Base-by-base conservation (phyloP, 2,888 invertebrate species). In the Diarsia rubi region DNA sequence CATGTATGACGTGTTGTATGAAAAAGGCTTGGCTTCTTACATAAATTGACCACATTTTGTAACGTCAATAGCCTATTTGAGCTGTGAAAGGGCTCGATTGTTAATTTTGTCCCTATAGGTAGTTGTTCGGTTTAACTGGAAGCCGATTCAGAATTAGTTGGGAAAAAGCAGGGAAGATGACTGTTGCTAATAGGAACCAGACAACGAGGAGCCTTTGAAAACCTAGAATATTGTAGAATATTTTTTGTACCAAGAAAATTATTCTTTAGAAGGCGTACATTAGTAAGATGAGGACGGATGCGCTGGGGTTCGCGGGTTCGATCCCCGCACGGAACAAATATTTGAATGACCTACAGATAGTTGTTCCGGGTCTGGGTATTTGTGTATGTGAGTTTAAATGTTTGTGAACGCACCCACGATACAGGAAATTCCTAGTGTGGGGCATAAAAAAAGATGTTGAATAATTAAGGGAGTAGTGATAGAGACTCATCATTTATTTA, bases 31-130 rank as follows among this genome's bases (percentile, higher is more conserved):
- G 63, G 14, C 75, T 21, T 21, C 3, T 6, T 27, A 44, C 11
- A 57, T n/a, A 69, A 60, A 44, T 37, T 21, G 44, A 78, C 42
- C 59, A 24, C 59, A 31, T 24, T 37, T 5, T 70, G 37, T 45
- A n/a, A n/a, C 47, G 54, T 54, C 49, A 4, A 27, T 45, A 37
- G 5, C 31, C 42, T 69, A 14, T 27, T 21, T 45, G 0, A 52
- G 11, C 31, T 14, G 14, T 4, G 0, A 8, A 70, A 27, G 19
- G 47, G 8, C 2, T 42, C n/a, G 42, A 16, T 42, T 62, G 42
- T 31, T 31, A 19, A 16, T 16, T 16, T 27, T 57, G 27, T 52
- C 16, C 16, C 45, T 52, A 16, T 57, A 6, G 6, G 11, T n/a
- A n/a, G 9, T 21, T 3, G n/a, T 24, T 24, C 4, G 11, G n/a